Evolutionary conservation across 2,888 invertebrate genomes (phyloP).

Genomic region (Ephialtes manifestator): DNA sequence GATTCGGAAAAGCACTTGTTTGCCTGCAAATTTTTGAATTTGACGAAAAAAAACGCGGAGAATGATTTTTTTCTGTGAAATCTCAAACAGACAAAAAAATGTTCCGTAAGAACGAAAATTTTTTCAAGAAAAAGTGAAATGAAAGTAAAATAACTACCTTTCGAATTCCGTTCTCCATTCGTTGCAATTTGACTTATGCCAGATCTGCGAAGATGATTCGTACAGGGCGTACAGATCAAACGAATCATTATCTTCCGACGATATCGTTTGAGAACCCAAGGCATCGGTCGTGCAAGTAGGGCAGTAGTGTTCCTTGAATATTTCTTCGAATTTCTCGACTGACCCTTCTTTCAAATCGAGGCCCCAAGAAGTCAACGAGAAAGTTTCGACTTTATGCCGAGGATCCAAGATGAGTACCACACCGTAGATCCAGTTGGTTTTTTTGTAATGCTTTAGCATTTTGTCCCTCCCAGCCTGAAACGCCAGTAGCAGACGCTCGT

Average conservation of each 20-base stretch:
- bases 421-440: constrained; percentile 47
- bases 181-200: no score
- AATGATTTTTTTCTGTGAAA: background rate
- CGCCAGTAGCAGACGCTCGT: constrained; percentile 12
- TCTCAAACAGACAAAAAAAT: no score
- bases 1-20: no score
- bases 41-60: background rate
- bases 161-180: constrained; percentile 16
- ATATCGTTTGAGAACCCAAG: background rate
- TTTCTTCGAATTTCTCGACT: constrained; percentile 25
- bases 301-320: constrained; percentile 34
- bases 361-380: constrained; percentile 47
- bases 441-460: constrained; percentile 48
- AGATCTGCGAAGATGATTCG: no score
- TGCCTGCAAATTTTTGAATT: no score
- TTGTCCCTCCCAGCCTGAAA: constrained; percentile 44
- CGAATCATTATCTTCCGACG: constrained; percentile 8
- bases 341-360: constrained; percentile 21
- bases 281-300: constrained; percentile 28
- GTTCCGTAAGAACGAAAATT: background rate
- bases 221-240: no score
- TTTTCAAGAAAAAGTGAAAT: background rate
- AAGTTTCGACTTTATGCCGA: constrained; percentile 48
- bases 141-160: no score
- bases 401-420: constrained; percentile 51